Evolutionary conservation across 2,888 invertebrate genomes (phyloP), one percentile per base, ranked within the genome.

Genomic region (Cosmorhoe ocellata): DNA sequence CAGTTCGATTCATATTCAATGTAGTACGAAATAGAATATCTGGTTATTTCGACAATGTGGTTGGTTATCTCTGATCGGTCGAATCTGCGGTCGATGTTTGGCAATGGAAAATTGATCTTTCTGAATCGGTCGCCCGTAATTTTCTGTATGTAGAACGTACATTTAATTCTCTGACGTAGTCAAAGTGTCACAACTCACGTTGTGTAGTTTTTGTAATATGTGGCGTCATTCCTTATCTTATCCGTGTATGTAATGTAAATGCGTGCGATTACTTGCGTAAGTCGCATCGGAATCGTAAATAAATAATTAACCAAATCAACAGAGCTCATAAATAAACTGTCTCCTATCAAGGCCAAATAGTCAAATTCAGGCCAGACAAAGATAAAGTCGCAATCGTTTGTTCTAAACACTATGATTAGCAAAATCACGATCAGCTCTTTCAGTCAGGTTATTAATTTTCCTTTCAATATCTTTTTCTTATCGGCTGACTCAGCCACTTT

Each of bases 391-490:
- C 38, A 50, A 31, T 40, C 26, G 36, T 27, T 41, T 45, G n/a
- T 36, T 31, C 31, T n/a, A 36, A 37, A 37, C 14, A 14, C 33
- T 32, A 28, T 43, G 52, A 52, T 52, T 40, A 48, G 43, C n/a
- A 14, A 18, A 34, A 11, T 24, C n/a, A 13, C 14, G 14, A 41
- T 41, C 11, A 32, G 31, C 36, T 18, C n/a, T n/a, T n/a, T n/a
- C n/a, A 18, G 26, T 31, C 41, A 45, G 13, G 24, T 26, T 41
- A 24, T 41, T 36, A 28, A 26, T 34, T 32, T 45, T 27, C 37
- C 13, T 43, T 47, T 47, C 40, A 47, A 54, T 40, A 51, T 32
- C 46, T n/a, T n/a, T n/a, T n/a, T n/a, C n/a, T 41, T 47, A 55
- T 51, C 44, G 43, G 13, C 13, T 5, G 32, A 51, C 22, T 32